Evolutionary conservation across 2,888 invertebrate species (phyloP), one percentile per base, ranked within the genome.

Genomic region (Apamea crenata): DNA sequence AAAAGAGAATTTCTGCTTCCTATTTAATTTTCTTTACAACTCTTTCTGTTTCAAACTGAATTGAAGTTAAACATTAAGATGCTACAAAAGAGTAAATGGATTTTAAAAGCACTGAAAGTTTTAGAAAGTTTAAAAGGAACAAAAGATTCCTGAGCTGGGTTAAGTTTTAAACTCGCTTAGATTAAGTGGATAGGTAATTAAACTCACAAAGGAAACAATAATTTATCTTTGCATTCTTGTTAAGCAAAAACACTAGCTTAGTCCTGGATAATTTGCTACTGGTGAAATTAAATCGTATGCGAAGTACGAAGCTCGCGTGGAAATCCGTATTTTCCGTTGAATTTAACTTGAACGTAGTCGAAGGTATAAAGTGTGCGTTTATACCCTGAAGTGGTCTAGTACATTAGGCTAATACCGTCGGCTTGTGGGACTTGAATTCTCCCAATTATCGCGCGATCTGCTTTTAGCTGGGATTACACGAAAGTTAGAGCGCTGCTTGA

Each of bases 351-450:
- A 81, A 40, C 76, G 32, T 76, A 84, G 40, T 63, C 44, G 16
- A 66, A 69, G 71, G 71, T 75, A 81, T 86, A 86, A 81, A 87
- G 75, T 63, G 71, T 75, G 68, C 75, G 84, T 88, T 88, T 79
- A 82, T 81, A 81, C 63, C 72, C 78, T 77, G 61, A 78, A 86
- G 69, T 87, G 82, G 87, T 89, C 84, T 86, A 88, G 89, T 92
- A 91, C 89, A 92, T 92, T 91, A 92, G 74, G 87, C 85, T 91
- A 91, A 92, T 91, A 87, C 89, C 82, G 78, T 74, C 77, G 85
- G 87, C 84, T 87, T 90, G 87, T 77, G 90, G 89, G 81, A 84
- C 87, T 87, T 87, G 88, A 91, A 91, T 90, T 86, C 80, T 83
- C 87, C 85, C 89, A 91, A 93, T 92, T 92, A 92, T 88, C 82